Evolutionary conservation across 1,140 invertebrate species (phyloP).

Genomic region (Carposina sasakii): DNA sequence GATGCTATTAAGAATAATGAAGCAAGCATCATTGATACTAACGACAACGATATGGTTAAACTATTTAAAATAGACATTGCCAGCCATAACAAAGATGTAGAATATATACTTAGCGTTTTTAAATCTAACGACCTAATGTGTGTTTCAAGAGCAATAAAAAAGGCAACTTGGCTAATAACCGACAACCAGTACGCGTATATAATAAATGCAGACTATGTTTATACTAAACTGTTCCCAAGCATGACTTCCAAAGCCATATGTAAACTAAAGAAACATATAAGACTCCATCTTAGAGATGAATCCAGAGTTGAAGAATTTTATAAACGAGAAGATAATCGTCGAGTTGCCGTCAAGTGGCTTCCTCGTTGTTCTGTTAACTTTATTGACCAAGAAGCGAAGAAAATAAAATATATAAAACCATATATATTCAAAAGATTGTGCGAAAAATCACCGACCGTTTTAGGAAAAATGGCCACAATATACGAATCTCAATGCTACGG

Average conservation of each 20-base stretch:
- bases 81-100: slow-evolving; percentile 11
- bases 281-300: slow-evolving; percentile 10
- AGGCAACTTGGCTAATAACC: slow-evolving; percentile 7
- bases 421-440: slow-evolving; percentile 4
- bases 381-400: too few species aligned
- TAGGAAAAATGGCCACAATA: background rate
- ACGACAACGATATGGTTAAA: slow-evolving; percentile 7
- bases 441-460: slow-evolving; percentile 4
- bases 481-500: background rate
- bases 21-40: background rate
- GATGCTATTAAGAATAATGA: too few species aligned
- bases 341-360: slow-evolving; percentile 11
- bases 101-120: slow-evolving; percentile 11
- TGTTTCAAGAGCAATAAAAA: slow-evolving; percentile 11
- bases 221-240: slow-evolving; percentile 9
- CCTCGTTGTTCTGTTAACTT: slow-evolving; percentile 1
- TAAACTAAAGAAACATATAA: slow-evolving; percentile 7
- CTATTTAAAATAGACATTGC: slow-evolving; percentile 15
- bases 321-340: background rate
- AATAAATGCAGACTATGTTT: slow-evolving; percentile 10
- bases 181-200: slow-evolving; percentile 6
- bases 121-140: slow-evolving; percentile 12
- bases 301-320: slow-evolving; percentile 2
- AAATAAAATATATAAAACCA: background rate
- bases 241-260: slow-evolving; percentile 12